Evolutionary conservation across 2,888 invertebrate genomes (phyloP), one percentile per base, ranked within the genome.

Genomic region (Vandiemenella viatica): DNA sequence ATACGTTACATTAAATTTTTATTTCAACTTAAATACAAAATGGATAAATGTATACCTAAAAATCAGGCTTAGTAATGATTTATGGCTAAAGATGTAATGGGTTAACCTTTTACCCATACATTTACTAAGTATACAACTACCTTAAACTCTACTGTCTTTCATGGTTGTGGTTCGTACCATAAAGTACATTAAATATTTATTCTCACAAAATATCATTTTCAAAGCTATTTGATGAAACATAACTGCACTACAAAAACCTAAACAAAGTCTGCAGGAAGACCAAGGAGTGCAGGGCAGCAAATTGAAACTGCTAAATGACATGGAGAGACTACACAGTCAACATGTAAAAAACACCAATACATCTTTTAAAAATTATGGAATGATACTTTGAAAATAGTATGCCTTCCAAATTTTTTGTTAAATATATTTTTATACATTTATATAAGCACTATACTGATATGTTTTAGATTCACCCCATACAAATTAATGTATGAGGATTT

Each of bases 391-490:
- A 54, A 56, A 54, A 55, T 55, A 56, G 53, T 52, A 56, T 50
- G 49, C 46, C 50, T 51, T 53, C 53, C 52, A 50, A 48, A 50
- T 52, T 51, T 51, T 45, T 48, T 48, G 44, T 51, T 49, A 49
- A 49, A 48, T 52, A n/a, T n/a, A n/a, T n/a, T n/a, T n/a, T n/a
- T n/a, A n/a, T n/a, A n/a, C n/a, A 47, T 42, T 37, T 46, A 45
- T 55, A 53, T 56, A 56, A 55, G 54, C 55, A 55, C 56, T 56
- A 56, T 53, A 46, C 51, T 56, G 56, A 56, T 56, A 56, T 56
- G 56, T 56, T 56, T 55, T 46, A 50, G 53, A 53, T 46, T 53
- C 41, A 50, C 53, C 54, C 32, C 49, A 48, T 51, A 43, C 17
- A 20, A 20, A 15, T 40, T 21, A 32, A 17, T 20, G 20, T 46